Base-by-base conservation (phyloP, 2,113 vertebrate species). In the Laterallus jamaicensis region DNA sequence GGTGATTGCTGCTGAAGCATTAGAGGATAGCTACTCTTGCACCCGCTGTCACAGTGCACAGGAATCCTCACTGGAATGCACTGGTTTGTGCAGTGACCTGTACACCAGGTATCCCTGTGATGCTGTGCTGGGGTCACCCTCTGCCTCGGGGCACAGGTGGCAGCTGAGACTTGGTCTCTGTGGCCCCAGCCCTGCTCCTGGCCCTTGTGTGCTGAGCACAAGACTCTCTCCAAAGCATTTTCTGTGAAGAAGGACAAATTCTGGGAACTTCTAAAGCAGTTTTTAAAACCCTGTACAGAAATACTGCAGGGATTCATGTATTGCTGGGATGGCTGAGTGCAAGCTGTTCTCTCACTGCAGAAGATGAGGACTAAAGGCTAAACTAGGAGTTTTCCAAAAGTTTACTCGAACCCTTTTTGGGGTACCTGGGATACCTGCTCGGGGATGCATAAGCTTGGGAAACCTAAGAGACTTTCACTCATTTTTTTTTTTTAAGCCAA, bases 1-100 rank as follows among this genome's bases (percentile, higher is more conserved):
- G 18, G 31, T 59, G 76, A 55, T 8, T 26, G 40, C 7, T 62
- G 55, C 49, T 32, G 49, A 47, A 59, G 63, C 0, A 0, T 19
- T 70, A 0, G 6, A 67, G 42, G 28, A 28, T 3, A 88, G 39
- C 31, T 44, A 8, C 42, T 50, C 19, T 44, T 49, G 49, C 21
- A 54, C 17, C 60, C 19, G 1, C 24, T 40, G 6, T 4, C 26
- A 58, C 12, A 20, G 42, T 4, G 13, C 0, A 0, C 26, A 28
- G 60, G 66, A 63, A 60, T 35, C 22, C 19, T 59, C 26, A 47
- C 26, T 35, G 42, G 40, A 42, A 11, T 0, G 4, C 1, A 1
- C 20, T 60, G 70, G 28, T 37, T 77, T 85, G 75, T 63, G 9
- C 13, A 12, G 29, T 29, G 29, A 20, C 64, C 42, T 25, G 16